Evolutionary conservation across 1,140 invertebrate species (phyloP).

Genomic region (Palaemon carinicauda): DNA sequence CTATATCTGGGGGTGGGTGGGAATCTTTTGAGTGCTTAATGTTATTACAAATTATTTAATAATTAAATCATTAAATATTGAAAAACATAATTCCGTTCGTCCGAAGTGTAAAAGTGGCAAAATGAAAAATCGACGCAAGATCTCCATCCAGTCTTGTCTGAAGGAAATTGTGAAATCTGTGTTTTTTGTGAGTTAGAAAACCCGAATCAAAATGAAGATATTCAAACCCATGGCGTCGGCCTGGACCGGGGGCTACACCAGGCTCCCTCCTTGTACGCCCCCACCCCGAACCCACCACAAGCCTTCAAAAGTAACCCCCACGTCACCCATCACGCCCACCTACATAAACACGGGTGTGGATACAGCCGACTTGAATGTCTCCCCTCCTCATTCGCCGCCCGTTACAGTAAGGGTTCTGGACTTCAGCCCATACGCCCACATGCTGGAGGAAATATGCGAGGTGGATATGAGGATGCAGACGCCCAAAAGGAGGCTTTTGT

Average conservation of each 20-base stretch:
- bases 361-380: neutral
- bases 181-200: too few species aligned
- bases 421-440: slow-evolving; percentile 22
- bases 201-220: slow-evolving; percentile 21
- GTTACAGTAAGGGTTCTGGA: neutral
- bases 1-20: too few species aligned
- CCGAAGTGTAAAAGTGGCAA: too few species aligned
- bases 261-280: slow-evolving; percentile 17
- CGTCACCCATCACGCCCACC: neutral
- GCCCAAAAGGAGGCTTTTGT: slow-evolving; percentile 15
- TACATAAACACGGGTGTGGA: slow-evolving; percentile 4
- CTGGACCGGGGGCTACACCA: slow-evolving; percentile 28
- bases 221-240: slow-evolving; percentile 31
- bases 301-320: neutral
- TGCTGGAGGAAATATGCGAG: slow-evolving; percentile 17
- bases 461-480: neutral
- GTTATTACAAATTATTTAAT: too few species aligned
- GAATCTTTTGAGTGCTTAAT: too few species aligned
- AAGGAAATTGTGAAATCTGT: too few species aligned
- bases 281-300: neutral
- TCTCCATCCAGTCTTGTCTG: too few species aligned
- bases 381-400: neutral
- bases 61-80: too few species aligned
- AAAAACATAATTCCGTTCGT: too few species aligned
- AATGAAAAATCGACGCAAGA: too few species aligned